A percentile compares a stretch with the other conserved stretches of the same genome.
phyloP scores from a whole-genome alignment of 1,140 invertebrate species.

The Mizuhopecten yessoensis region DNA sequence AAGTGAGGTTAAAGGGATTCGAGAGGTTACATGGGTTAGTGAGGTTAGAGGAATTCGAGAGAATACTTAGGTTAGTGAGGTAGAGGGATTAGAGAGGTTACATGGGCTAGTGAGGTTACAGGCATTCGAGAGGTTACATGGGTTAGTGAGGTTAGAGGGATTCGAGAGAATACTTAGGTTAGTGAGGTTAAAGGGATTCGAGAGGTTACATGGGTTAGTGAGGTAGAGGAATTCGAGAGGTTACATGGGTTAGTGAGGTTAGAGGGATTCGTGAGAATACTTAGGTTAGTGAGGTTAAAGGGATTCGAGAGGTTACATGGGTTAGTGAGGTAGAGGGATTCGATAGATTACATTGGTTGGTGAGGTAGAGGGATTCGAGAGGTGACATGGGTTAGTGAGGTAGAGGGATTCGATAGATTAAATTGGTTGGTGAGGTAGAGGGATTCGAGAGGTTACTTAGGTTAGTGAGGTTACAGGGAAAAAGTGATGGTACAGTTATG shows the following conservation, averaged over 20 bases:
- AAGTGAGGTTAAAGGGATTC: too few relatives aligned
- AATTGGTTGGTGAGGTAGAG: too few relatives aligned
- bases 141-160: background rate
- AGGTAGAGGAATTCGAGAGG: too few relatives aligned
- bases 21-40: background rate
- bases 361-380: background rate
- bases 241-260: too few relatives aligned
- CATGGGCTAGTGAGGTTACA: too few relatives aligned
- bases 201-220: too few relatives aligned
- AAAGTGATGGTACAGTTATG: background rate
- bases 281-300: background rate
- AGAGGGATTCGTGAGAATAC: background rate
- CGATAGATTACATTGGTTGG: background rate
- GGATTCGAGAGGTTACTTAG: background rate
- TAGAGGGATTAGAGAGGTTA: background rate
- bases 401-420: background rate
- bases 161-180: too few relatives aligned
- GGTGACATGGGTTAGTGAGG: background rate
- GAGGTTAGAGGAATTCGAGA: too few relatives aligned
- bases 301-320: background rate
- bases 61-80: background rate
- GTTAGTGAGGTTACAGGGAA: background rate
- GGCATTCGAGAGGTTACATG: too few relatives aligned
- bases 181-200: background rate
- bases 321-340: background rate